phyloP scores from a whole-genome alignment of 2,797 vertebrate genomes.

The Lates japonicus region DNA sequence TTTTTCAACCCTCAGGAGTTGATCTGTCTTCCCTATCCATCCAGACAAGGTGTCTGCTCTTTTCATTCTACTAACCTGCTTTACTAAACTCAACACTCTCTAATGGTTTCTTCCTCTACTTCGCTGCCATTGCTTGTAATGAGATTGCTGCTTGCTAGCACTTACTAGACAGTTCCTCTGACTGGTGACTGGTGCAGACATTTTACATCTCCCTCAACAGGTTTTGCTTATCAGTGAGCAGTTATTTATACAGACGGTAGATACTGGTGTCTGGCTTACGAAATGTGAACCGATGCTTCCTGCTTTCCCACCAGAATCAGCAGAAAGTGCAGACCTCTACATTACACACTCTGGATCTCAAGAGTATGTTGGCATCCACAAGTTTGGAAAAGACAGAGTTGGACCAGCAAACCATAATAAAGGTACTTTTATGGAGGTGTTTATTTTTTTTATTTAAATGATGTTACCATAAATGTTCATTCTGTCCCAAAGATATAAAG shows the following conservation, averaged over 20 bases:
- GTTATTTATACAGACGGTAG: not conserved
- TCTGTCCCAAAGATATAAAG: not conserved
- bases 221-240: not conserved
- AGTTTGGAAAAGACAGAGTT: slow-evolving; percentile 39
- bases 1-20: not conserved
- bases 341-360: slow-evolving; percentile 59
- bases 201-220: not conserved
- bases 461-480: not conserved
- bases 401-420: slow-evolving; percentile 23
- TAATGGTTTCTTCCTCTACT: not conserved
- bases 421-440: slow-evolving; percentile 57
- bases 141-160: not conserved
- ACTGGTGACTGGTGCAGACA: not conserved
- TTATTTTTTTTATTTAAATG: not conserved
- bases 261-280: no score
- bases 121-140: no score
- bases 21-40: not conserved
- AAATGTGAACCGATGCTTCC: no score
- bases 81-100: not conserved
- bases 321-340: slow-evolving; percentile 56
- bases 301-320: slow-evolving; percentile 38
- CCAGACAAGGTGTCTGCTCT: not conserved
- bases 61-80: not conserved
- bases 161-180: not conserved
- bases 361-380: slow-evolving; percentile 62